Conservation (phyloP, 2,113 vertebrate species). For the Pelvicachromis taeniatus region DNA sequence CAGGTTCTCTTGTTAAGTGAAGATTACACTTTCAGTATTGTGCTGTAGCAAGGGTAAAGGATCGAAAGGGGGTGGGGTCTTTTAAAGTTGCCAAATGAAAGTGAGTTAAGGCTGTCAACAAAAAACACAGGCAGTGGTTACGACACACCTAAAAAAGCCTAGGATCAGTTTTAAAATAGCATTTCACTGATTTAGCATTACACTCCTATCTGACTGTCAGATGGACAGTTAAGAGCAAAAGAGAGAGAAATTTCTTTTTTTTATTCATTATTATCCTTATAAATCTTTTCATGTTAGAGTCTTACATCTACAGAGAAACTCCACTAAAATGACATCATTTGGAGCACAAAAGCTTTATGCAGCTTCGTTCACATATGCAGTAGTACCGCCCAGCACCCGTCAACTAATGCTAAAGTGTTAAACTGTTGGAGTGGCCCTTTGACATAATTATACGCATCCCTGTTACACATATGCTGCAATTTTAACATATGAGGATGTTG, state of each 20-base stretch:
- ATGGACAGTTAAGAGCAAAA: neutral
- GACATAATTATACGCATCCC: neutral
- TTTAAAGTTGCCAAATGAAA: slow-evolving; percentile 1
- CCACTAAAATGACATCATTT: neutral
- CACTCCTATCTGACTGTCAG: neutral
- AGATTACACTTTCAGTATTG: slow-evolving; percentile 5
- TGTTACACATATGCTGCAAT: slow-evolving; percentile 26
- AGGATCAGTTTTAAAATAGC: neutral
- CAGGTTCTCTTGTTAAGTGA: neutral
- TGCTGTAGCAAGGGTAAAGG: neutral
- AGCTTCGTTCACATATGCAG: neutral
- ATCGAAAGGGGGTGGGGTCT: neutral
- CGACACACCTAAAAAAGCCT: neutral
- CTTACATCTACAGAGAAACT: neutral
- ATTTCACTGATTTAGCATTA: neutral
- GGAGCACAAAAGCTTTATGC: neutral
- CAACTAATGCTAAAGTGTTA: neutral
- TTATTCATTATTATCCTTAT: neutral
- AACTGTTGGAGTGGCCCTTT: slow-evolving; percentile 22
- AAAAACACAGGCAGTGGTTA: neutral
- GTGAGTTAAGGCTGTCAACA: neutral
- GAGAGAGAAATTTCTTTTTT: neutral
- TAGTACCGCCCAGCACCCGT: neutral
- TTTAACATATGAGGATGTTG: neutral
- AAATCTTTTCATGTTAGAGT: neutral